Evolutionary conservation across 2,888 invertebrate genomes (phyloP).

Genomic region (Cephus pygmeus): DNA sequence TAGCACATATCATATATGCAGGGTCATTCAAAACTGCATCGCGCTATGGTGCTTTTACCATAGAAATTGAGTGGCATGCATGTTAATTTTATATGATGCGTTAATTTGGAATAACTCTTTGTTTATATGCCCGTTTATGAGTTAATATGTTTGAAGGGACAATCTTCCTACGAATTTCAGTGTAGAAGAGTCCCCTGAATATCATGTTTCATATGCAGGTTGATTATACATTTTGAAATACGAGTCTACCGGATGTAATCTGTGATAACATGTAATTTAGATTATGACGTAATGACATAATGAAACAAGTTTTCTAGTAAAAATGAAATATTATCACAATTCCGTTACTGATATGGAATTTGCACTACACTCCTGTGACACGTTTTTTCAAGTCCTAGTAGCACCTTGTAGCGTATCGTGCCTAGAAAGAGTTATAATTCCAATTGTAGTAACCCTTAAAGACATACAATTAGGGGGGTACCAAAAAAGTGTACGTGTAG

Average conservation of each 20-base stretch:
- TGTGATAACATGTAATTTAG: not conserved
- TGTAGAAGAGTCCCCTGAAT: too few relatives aligned
- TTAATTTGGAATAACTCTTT: not conserved
- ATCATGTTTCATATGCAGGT: not conserved
- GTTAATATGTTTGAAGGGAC: too few relatives aligned
- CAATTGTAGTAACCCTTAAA: too few relatives aligned
- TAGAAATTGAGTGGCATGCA: not conserved
- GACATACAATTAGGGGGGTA: not conserved
- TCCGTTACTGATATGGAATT: too few relatives aligned
- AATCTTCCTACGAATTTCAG: too few relatives aligned
- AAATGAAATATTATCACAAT: not conserved
- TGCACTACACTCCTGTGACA: too few relatives aligned
- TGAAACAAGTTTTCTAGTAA: not conserved
- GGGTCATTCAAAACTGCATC: not conserved
- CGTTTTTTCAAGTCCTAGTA: too few relatives aligned
- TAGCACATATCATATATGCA: not conserved
- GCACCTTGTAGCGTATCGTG: not conserved
- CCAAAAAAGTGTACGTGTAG: not conserved
- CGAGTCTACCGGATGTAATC: not conserved
- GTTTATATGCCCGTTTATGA: not conserved
- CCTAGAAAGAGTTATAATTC: not conserved
- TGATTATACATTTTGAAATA: not conserved
- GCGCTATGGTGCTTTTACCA: not conserved
- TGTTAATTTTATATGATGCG: not conserved
- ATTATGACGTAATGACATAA: not conserved